Base-by-base conservation (phyloP, 1,140 invertebrate species). In the Pogonus chalceus region DNA sequence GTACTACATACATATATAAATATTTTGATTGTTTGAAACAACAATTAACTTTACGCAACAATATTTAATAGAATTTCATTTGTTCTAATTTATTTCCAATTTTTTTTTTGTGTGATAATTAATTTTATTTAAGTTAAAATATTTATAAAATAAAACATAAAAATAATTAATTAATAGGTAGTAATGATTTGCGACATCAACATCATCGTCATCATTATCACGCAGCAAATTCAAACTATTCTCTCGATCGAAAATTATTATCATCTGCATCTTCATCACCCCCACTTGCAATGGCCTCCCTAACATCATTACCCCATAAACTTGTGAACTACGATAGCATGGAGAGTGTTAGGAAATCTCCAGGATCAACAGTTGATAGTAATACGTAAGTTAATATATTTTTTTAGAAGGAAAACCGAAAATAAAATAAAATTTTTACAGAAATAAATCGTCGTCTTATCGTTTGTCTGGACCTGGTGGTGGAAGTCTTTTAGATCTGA, bases 201-300 rank as follows among this genome's bases (percentile, higher is more conserved):
- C 60, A 63, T 51, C 69, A 69, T 56, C 59, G 61, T 18, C 60
- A 62, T 49, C 53, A 58, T 16, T 56, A 61, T 53, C 67, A 63
- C 46, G 60, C 58, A 23, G 59, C 56, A 35, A 68, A 65, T 24
- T 65, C 62, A 10, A 74, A 74, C 60, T 73, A 74, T 58, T 75
- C 73, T 2, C 58, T 74, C 52, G 73, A 76, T 56, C 60, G 74
- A 48, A 76, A 74, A 62, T 54, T 72, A 9, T 68, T 78, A 46
- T 72, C 74, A 2, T 72, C 74, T 1, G 68, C 73, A 21, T 75
- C 75, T 0, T 68, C 69, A 14, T 70, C 68, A 4, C 69, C 67
- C 9, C 77, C 77, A 9, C 69, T 78, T 52, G 76, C 75, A 14
- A 70, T 80, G 59, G 76, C 75, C 51, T 75, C 77, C 2, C 65